These are phyloP conservation scores for Eucriotettix oculatus DNA, from an alignment of 2,888 invertebrate species.

Conservation along the genomic window DNA sequence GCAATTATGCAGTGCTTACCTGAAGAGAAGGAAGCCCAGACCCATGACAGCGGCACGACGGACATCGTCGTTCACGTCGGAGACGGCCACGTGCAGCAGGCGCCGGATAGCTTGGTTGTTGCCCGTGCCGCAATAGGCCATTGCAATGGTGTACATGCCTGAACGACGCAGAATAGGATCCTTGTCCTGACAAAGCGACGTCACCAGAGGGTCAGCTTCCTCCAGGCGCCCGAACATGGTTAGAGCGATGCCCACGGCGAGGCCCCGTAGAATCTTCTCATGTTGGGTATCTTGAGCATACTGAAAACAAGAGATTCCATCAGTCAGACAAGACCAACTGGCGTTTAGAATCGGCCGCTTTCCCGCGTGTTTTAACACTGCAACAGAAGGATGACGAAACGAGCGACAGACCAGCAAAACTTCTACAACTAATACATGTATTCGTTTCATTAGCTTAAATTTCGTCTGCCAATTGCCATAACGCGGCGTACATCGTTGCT, in stretches of 20 bases:
- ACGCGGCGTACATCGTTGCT: too few relatives aligned
- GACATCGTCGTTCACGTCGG: constrained; percentile 98
- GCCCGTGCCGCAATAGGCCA: constrained; percentile 96
- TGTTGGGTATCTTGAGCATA: constrained; percentile 94
- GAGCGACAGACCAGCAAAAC: too few relatives aligned
- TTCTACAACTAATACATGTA: too few relatives aligned
- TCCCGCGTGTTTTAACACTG: too few relatives aligned
- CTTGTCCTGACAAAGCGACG: constrained; percentile 79
- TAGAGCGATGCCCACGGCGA: constrained; percentile 91
- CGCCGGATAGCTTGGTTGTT: constrained; percentile 92
- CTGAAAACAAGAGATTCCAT: constrained; percentile 22
- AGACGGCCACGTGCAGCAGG: constrained; percentile 89
- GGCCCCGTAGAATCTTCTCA: constrained; percentile 92
- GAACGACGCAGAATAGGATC: constrained; percentile 88
- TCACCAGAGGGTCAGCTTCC: constrained; percentile 87
- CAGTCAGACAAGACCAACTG: background rate
- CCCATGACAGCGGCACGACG: constrained; percentile 95
- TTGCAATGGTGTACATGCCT: constrained; percentile 95
- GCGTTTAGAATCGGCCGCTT: too few relatives aligned
- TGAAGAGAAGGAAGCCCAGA: constrained; percentile 92
- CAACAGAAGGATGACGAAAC: too few relatives aligned
- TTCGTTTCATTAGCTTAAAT: too few relatives aligned
- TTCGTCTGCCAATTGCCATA: too few relatives aligned
- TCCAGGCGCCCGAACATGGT: constrained; percentile 95
- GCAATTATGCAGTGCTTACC: constrained; percentile 29